Evolutionary conservation across 2,113 vertebrate species (phyloP), one percentile per base, ranked within the genome.

Genomic region (Naja naja): DNA sequence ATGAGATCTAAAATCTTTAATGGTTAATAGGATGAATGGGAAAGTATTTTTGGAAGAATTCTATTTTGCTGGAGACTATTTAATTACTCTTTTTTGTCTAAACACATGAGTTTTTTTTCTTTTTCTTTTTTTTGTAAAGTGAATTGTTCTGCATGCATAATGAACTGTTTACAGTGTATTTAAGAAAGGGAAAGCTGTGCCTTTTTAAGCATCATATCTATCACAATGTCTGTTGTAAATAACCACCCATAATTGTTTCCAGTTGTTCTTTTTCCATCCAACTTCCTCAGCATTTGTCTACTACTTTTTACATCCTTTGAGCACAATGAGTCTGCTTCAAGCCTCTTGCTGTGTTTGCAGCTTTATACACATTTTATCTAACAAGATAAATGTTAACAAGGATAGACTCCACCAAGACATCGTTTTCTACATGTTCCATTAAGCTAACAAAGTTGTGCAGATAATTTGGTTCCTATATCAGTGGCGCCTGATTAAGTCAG

Each of bases 31-130:
- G 98, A 98, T 98, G 99, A 99, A 98, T 97, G 98, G 98, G 98
- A 99, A 99, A 99, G 99, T 99, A 99, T 99, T 99, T 99, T 99
- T 99, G 99, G 99, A 98, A 99, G 98, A 99, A 99, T 98, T 99
- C 98, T 99, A 99, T 99, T 99, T 99, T 99, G 99, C 98, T 99
- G 99, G 99, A 99, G 98, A 98, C 99, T 99, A 99, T 99, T 99
- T 99, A 99, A 99, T 98, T 99, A 99, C 99, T 98, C 98, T 98
- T 98, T 99, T 99, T 99, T 99, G 99, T 99, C 98, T 99, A 99
- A 99, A 99, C 97, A 98, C 97, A 98, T 98, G 98, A 97, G 8
- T 98, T 98, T 98, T 96, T 97, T 98, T 22, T 39, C 7, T 81
- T 81, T 81, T 81, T 39, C 16, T 81, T 81, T 97, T 74, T 97